These are phyloP conservation scores for Helicolenus hilgendorfi DNA, from an alignment of 2,797 vertebrate genomes.

Conservation along the genomic window DNA sequence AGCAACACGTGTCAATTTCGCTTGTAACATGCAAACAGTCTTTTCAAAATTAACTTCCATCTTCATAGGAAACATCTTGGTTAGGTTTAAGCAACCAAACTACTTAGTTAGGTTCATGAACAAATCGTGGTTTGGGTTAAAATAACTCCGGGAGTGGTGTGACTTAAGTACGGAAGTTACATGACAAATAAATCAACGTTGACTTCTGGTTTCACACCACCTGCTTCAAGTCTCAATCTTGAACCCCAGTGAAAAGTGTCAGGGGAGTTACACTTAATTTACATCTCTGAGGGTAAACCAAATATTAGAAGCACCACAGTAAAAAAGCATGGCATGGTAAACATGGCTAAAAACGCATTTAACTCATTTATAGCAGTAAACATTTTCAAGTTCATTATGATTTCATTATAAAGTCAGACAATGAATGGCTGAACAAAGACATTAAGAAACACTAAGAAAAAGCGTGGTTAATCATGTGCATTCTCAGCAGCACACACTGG, in stretches of 20 bases:
- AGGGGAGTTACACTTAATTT: background rate
- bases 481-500: background rate
- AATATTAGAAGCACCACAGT: background rate
- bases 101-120: too few relatives aligned
- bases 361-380: background rate
- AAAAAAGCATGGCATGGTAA: background rate
- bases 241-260: background rate
- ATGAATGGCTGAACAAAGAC: background rate
- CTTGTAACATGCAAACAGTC: too few relatives aligned
- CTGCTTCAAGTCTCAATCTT: background rate
- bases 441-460: background rate
- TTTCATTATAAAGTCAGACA: background rate
- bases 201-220: background rate
- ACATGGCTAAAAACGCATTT: background rate
- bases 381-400: background rate
- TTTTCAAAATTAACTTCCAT: too few relatives aligned
- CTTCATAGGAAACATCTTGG: too few relatives aligned
- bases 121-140: too few relatives aligned
- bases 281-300: too few relatives aligned
- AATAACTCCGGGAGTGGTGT: too few relatives aligned
- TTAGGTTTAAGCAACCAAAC: too few relatives aligned
- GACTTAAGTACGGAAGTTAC: too few relatives aligned
- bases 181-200: accelerated
- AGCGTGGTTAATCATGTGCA: background rate
- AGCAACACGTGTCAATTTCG: too few relatives aligned